Evolutionary conservation across 2,797 vertebrate genomes (phyloP).

Genomic region (Dendrocincla fuliginosa): DNA sequence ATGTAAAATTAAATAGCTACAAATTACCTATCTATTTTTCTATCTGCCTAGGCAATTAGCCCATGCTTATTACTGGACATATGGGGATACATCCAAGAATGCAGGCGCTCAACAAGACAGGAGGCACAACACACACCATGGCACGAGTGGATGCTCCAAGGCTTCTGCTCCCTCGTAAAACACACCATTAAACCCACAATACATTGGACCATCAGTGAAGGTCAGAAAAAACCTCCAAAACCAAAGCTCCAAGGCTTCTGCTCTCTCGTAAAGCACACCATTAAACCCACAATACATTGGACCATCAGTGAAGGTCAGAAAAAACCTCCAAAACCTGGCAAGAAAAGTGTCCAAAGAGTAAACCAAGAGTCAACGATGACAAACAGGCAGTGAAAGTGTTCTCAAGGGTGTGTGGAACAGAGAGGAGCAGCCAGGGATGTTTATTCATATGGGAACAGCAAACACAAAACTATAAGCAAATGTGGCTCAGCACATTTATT

Average conservation of each 20-base stretch:
- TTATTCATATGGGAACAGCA: slow-evolving; percentile 53
- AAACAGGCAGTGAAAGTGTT: not conserved
- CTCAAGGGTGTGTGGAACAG: not conserved
- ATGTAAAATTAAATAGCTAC: slow-evolving; percentile 72
- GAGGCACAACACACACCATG: not conserved
- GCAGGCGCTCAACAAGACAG: not conserved
- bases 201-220: not conserved
- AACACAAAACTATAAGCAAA: not conserved
- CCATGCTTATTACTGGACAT: slow-evolving; percentile 55
- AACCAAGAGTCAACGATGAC: not conserved
- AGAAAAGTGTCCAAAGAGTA: not conserved
- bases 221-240: not conserved
- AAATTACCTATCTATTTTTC: slow-evolving; percentile 71
- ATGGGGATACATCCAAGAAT: slow-evolving; percentile 33
- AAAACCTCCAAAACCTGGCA: not conserved
- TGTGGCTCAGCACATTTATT: not conserved
- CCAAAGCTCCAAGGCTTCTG: not conserved
- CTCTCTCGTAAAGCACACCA: not conserved
- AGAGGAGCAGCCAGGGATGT: not conserved
- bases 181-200: not conserved
- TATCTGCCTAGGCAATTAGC: slow-evolving; percentile 68
- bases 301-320: not conserved
- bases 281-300: not conserved
- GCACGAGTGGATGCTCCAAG: not conserved
- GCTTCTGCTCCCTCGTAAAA: not conserved